These are phyloP conservation scores for Phoxinus phoxinus DNA, from an alignment of 2,113 vertebrate species.

Conservation along the genomic window DNA sequence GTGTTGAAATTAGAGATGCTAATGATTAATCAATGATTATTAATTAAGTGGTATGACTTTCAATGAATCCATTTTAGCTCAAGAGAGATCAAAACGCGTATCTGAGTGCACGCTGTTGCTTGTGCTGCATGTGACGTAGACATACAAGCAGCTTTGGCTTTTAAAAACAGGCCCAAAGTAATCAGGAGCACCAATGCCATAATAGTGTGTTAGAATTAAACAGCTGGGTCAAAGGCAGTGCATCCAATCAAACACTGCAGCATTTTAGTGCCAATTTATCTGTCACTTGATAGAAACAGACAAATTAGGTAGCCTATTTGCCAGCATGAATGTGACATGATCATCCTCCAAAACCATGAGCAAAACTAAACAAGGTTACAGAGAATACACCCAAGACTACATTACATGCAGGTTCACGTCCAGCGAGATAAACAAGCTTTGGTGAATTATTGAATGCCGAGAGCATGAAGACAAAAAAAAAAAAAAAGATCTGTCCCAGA, in stretches of 20 bases:
- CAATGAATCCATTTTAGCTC: background rate
- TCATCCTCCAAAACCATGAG: background rate
- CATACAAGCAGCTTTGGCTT: background rate
- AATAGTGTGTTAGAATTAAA: background rate
- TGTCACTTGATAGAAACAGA: background rate
- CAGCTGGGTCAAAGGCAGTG: background rate
- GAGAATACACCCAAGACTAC: background rate
- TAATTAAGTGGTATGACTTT: background rate
- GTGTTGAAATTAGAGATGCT: background rate
- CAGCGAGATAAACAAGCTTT: background rate
- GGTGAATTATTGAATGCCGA: background rate
- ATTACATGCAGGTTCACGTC: background rate
- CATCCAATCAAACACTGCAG: background rate
- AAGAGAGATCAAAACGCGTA: background rate
- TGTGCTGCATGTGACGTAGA: background rate
- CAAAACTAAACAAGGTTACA: background rate
- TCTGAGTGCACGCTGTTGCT: background rate
- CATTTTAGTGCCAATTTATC: background rate
- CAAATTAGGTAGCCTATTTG: background rate
- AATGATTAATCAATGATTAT: background rate
- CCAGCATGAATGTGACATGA: background rate
- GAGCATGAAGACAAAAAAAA: too few relatives aligned
- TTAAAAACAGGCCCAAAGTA: background rate
- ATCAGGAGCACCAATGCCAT: background rate
- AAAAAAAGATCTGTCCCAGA: too few relatives aligned